phyloP scores from a whole-genome alignment of 2,113 vertebrate species.

The Nothocercus julius region DNA sequence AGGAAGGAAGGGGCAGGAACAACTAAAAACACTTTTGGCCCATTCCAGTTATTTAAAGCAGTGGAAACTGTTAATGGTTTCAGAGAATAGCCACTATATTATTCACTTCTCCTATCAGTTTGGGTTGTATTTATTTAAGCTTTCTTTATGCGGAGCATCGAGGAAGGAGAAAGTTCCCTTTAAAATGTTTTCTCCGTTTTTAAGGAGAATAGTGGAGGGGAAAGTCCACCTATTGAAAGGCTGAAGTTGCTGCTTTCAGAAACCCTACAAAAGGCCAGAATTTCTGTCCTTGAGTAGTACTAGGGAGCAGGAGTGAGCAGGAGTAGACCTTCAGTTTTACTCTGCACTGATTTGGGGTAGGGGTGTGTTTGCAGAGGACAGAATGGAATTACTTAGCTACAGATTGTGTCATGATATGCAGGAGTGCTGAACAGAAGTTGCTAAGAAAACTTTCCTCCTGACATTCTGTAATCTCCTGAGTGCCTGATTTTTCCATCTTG shows the following conservation, averaged over 20 bases:
- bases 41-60: not conserved
- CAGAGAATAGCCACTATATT: not conserved
- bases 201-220: not conserved
- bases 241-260: not conserved
- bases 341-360: not conserved
- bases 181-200: not conserved
- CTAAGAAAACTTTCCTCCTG: too few species aligned
- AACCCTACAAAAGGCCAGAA: not conserved
- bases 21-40: not conserved
- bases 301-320: rapidly evolving
- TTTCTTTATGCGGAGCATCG: not conserved
- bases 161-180: not conserved
- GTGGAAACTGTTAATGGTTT: not conserved
- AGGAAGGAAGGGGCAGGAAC: not conserved
- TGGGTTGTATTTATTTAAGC: not conserved
- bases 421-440: too few species aligned
- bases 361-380: too few species aligned
- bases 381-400: too few species aligned
- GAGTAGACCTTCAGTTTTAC: not conserved
- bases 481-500: too few species aligned
- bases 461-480: too few species aligned
- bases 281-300: not conserved
- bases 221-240: not conserved
- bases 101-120: not conserved
- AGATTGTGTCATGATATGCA: too few species aligned